Evolutionary conservation across 2,797 vertebrate species (phyloP).

Genomic region (Pseudochaenichthys georgianus): DNA sequence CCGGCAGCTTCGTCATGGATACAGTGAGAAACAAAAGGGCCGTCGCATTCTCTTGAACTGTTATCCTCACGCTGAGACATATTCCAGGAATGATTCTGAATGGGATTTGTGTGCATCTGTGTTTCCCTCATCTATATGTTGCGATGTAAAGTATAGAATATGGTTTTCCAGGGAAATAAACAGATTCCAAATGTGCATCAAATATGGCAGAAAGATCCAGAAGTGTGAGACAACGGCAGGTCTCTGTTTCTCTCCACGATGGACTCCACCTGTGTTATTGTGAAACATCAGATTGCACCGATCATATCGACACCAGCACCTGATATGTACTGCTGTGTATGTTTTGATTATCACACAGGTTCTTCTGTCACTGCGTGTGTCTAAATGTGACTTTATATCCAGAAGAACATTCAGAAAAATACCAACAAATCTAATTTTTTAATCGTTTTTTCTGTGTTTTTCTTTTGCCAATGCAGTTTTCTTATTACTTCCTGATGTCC

Average conservation of each 20-base stretch:
- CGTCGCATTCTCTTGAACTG: constrained; percentile 1
- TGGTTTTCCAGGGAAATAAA: constrained; percentile 5
- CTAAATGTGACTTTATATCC: not conserved
- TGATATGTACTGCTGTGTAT: constrained; percentile 10
- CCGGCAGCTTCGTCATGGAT: not conserved
- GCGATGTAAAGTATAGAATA: not conserved
- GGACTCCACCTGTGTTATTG: constrained; percentile 8
- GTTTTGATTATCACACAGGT: not conserved
- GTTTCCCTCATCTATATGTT: not conserved
- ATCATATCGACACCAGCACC: constrained; percentile 16
- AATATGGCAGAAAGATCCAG: constrained; percentile 13
- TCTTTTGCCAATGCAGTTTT: not conserved
- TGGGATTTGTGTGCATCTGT: not conserved
- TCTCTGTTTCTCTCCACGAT: constrained; percentile 7
- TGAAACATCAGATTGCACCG: constrained; percentile 5
- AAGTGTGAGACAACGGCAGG: not conserved
- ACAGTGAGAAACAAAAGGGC: constrained; percentile 1
- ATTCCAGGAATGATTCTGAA: constrained; percentile 11
- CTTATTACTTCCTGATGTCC: not conserved
- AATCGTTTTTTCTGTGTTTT: not conserved
- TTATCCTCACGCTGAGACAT: constrained; percentile 1
- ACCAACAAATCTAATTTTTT: not conserved
- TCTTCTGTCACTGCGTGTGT: not conserved
- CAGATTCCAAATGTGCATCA: not conserved
- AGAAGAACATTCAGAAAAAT: not conserved